Percentiles rank a stretch among this genome's conserved stretches.
phyloP scores from a whole-genome alignment of 2,113 vertebrate species.

The Entomyzon cyanotis region DNA sequence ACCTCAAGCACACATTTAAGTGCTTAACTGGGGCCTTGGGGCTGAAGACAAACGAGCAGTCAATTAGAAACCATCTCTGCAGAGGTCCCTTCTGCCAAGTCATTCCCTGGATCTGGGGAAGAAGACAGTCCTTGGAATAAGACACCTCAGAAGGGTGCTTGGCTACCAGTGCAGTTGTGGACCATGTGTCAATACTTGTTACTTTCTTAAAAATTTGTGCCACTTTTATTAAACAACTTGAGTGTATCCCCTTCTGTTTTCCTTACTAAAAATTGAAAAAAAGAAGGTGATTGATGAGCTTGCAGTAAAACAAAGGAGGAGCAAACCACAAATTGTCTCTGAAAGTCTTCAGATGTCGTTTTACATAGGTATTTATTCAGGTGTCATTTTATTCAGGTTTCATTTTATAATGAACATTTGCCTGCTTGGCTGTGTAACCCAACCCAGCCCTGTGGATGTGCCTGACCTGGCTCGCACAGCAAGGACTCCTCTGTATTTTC shows the following conservation, averaged over 20 bases:
- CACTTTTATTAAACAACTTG: neutral
- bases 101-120: neutral
- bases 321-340: neutral
- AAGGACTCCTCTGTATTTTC: neutral
- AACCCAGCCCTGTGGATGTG: neutral
- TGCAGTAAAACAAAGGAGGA: neutral
- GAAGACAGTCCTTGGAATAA: neutral
- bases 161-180: neutral
- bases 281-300: neutral
- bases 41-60: slow-evolving; percentile 16
- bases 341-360: neutral
- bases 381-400: neutral
- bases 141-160: neutral
- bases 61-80: slow-evolving; percentile 23
- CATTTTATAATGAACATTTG: accelerated
- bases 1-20: slow-evolving; percentile 46
- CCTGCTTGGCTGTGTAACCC: neutral
- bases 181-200: neutral
- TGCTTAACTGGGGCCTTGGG: slow-evolving; percentile 36
- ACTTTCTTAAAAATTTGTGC: neutral
- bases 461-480: neutral
- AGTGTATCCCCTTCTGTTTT: neutral
- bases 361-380: neutral
- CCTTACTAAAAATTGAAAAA: neutral
- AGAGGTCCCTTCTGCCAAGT: neutral